These are phyloP conservation scores for Caranx melampygus DNA, from an alignment of 2,113 vertebrate genomes.

Conservation along the genomic window DNA sequence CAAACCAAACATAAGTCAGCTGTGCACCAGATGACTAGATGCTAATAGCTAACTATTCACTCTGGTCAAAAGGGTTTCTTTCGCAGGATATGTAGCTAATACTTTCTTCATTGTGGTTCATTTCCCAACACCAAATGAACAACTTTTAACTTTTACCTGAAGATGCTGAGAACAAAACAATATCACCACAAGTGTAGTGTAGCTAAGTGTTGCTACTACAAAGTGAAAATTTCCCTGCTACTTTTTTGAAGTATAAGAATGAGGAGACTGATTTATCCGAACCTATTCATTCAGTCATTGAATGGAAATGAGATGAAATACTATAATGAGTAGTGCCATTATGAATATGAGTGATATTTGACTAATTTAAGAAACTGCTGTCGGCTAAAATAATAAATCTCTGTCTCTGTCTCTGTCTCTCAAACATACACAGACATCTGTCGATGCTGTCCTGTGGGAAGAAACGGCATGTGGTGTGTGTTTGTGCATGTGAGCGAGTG, in stretches of 20 bases:
- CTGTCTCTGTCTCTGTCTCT: too few relatives aligned
- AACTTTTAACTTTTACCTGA: too few relatives aligned
- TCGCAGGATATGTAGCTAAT: too few relatives aligned
- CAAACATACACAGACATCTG: not conserved
- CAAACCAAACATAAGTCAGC: not conserved
- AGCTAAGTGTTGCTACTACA: too few relatives aligned
- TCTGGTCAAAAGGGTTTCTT: not conserved
- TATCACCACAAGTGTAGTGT: too few relatives aligned
- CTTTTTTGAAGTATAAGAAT: not conserved
- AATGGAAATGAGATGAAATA: not conserved
- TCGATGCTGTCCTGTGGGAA: slow-evolving; percentile 28
- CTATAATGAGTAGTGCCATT: slow-evolving; percentile 6
- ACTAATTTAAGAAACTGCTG: slow-evolving; percentile 13
- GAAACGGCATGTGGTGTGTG: slow-evolving; percentile 47
- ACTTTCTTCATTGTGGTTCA: too few relatives aligned
- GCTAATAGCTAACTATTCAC: not conserved
- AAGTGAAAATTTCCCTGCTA: not conserved
- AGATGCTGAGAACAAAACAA: too few relatives aligned
- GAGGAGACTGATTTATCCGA: not conserved
- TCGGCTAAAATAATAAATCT: not conserved
- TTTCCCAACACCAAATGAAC: too few relatives aligned
- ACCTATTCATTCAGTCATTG: not conserved
- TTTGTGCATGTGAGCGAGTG: not conserved
- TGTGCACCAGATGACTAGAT: too few relatives aligned
- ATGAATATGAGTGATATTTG: not conserved